Conservation (phyloP, 92 coral and sea anemone species). For the Parazoanthus darwini region DNA sequence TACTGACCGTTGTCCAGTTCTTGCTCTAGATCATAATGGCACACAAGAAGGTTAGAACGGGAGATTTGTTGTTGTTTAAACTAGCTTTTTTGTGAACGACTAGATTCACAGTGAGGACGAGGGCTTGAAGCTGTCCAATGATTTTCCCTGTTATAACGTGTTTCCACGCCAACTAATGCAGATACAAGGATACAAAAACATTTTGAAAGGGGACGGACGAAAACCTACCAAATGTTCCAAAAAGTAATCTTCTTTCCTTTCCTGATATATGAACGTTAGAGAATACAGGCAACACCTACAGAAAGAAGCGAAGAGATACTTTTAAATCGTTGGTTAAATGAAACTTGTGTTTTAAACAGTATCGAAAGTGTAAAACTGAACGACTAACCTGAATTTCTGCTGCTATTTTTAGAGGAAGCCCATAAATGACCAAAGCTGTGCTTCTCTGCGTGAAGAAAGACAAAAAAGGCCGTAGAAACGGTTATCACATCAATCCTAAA, state of each 20-base stretch:
- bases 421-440: not conserved
- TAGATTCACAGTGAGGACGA: too few relatives aligned
- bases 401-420: not conserved
- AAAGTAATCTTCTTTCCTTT: not conserved
- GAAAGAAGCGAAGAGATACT: not conserved
- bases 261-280: not conserved
- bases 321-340: not conserved
- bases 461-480: not conserved
- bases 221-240: slow-evolving; percentile 36
- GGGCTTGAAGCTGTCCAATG: not conserved
- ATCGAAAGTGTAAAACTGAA: not conserved
- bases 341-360: not conserved
- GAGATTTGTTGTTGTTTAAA: too few relatives aligned
- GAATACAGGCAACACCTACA: slow-evolving; percentile 31
- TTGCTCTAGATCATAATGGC: too few relatives aligned
- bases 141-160: not conserved
- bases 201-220: not conserved
- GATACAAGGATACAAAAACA: not conserved
- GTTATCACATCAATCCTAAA: not conserved
- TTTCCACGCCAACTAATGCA: not conserved
- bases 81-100: too few relatives aligned
- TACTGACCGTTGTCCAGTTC: too few relatives aligned
- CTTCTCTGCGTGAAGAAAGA: not conserved
- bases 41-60: too few relatives aligned
- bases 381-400: slow-evolving; percentile 19